These are phyloP conservation scores for Drosophila sturtevanti DNA, from an alignment of 1,140 invertebrate species.

Conservation along the genomic window DNA sequence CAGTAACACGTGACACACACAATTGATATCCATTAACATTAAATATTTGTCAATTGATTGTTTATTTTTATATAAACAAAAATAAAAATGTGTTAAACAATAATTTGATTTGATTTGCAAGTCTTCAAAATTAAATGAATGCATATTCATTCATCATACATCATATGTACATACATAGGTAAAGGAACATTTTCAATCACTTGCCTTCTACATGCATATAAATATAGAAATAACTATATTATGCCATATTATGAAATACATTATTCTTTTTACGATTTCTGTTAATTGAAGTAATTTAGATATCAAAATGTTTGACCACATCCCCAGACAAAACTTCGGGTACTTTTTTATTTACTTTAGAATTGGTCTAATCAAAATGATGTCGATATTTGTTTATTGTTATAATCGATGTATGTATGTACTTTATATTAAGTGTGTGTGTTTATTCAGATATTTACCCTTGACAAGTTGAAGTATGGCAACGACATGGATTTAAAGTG, in stretches of 20 bases:
- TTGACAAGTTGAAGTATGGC: conserved; percentile 28
- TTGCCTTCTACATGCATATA: too few species aligned
- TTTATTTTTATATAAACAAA: conserved; percentile 39
- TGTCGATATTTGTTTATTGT: conserved; percentile 17
- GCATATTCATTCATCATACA: not conserved
- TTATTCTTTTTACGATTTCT: conserved; percentile 19
- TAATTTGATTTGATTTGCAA: not conserved
- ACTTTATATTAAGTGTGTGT: conserved; percentile 10
- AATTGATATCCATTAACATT: conserved; percentile 12
- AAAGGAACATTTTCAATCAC: too few species aligned
- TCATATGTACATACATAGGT: too few species aligned
- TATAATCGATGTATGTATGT: conserved; percentile 28
- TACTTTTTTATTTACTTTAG: conserved; percentile 7
- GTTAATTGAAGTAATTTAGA: conserved; percentile 21
- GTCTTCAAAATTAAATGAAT: not conserved
- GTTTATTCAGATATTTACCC: conserved; percentile 16
- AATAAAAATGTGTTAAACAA: conserved; percentile 50
- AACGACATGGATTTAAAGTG: conserved; percentile 14
- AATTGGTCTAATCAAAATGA: conserved; percentile 18
- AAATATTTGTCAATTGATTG: conserved; percentile 7
- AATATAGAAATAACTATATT: not conserved
- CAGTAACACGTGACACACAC: conserved; percentile 13
- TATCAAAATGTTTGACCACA: conserved; percentile 1
- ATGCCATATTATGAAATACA: not conserved
- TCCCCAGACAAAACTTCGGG: not conserved